Conservation (phyloP, 92 coral and sea anemone species). For the Phenganax stokvisi region DNA sequence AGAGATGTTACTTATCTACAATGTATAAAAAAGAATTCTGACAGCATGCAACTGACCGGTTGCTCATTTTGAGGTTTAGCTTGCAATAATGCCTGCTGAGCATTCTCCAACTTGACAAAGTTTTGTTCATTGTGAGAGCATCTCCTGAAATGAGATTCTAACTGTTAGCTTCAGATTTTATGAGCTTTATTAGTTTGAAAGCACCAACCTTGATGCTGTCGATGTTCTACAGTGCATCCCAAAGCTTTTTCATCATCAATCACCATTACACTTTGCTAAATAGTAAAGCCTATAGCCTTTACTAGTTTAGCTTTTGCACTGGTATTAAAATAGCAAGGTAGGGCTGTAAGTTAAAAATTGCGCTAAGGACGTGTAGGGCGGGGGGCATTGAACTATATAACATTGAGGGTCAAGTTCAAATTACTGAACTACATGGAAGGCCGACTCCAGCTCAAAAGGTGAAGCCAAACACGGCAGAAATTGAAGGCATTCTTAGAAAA, state of each 20-base stretch:
- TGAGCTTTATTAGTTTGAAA: neutral
- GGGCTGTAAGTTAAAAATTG: too few species aligned
- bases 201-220: conserved; percentile 74
- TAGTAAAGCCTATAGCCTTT: too few species aligned
- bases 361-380: too few species aligned
- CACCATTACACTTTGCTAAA: conserved; percentile 62
- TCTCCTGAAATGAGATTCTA: conserved; percentile 46
- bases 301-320: too few species aligned
- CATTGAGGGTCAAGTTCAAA: too few species aligned
- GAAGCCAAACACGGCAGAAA: too few species aligned
- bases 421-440: too few species aligned
- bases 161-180: neutral
- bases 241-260: conserved; percentile 86
- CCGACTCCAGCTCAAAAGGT: too few species aligned
- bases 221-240: conserved; percentile 83
- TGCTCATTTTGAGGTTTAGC: conserved; percentile 94
- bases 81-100: conserved; percentile 78
- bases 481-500: too few species aligned
- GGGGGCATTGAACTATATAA: too few species aligned
- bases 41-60: conserved; percentile 40
- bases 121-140: conserved; percentile 88
- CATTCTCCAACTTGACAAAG: conserved; percentile 86
- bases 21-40: neutral
- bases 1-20: neutral
- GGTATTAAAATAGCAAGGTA: too few species aligned